A percentile compares a stretch with the other conserved stretches of the same genome.
Conservation (phyloP, 2,888 invertebrate genomes). For the Agelastica alni region DNA sequence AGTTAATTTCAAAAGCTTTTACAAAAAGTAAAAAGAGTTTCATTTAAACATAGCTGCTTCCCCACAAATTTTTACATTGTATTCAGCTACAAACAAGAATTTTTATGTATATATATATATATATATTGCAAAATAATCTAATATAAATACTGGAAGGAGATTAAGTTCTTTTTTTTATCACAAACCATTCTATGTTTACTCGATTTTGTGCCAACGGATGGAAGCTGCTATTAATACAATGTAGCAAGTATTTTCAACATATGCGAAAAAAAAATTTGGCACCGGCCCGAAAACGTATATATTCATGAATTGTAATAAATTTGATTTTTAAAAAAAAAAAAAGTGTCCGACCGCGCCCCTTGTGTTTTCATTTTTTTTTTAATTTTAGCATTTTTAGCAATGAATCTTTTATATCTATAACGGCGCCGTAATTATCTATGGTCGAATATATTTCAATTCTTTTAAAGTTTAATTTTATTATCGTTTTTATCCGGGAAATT, state of each 20-base stretch:
- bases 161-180: conserved; percentile 26
- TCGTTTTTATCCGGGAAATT: too few relatives aligned
- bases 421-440: too few relatives aligned
- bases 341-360: conserved; percentile 1
- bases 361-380: not conserved
- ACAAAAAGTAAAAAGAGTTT: too few relatives aligned
- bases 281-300: conserved; percentile 7
- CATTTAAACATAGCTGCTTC: too few relatives aligned
- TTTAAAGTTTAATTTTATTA: too few relatives aligned
- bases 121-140: conserved; percentile 25
- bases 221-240: conserved; percentile 29
- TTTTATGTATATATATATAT: too few relatives aligned
- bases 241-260: conserved; percentile 32
- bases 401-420: too few relatives aligned
- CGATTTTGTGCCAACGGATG: conserved; percentile 20
- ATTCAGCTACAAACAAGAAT: too few relatives aligned
- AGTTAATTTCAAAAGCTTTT: too few relatives aligned
- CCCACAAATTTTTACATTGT: too few relatives aligned
- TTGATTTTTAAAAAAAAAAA: conserved; percentile 4
- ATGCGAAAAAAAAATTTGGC: conserved; percentile 24
- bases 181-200: conserved; percentile 24
- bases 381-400: not conserved
- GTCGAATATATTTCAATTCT: too few relatives aligned
- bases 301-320: conserved; percentile 7
- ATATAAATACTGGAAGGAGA: conserved; percentile 19